Conservation (phyloP, 2,113 vertebrate species). For the Phalacrocorax carbo region DNA sequence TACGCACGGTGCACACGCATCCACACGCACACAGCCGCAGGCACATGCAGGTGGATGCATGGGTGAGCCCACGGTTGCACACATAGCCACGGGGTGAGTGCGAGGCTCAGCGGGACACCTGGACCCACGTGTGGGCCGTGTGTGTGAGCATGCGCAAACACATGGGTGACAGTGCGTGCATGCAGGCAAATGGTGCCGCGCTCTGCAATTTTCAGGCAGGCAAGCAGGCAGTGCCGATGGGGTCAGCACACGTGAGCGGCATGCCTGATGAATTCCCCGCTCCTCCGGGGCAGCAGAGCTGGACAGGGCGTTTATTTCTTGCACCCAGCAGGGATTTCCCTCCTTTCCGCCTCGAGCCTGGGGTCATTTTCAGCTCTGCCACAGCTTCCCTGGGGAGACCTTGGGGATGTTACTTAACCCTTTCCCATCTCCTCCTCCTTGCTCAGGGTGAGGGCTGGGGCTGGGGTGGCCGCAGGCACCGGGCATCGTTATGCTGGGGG, state of each 20-base stretch:
- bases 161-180: fast-evolving
- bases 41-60: neutral
- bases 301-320: neutral
- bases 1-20: fast-evolving
- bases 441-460: neutral
- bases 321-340: neutral
- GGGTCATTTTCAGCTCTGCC: neutral
- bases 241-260: fast-evolving
- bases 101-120: fast-evolving
- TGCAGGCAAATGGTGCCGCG: fast-evolving
- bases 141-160: fast-evolving
- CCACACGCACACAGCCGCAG: neutral
- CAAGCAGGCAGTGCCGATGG: fast-evolving
- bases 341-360: neutral
- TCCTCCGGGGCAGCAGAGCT: neutral
- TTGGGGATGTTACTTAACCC: neutral
- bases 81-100: fast-evolving
- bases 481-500: fast-evolving
- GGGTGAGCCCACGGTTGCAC: fast-evolving
- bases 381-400: neutral
- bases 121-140: fast-evolving
- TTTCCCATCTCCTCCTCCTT: fast-evolving
- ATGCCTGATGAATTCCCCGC: neutral
- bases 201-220: neutral
- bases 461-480: neutral